Conservation (phyloP, 64 coral and sea anemone species). For the Pachyseris speciosa region DNA sequence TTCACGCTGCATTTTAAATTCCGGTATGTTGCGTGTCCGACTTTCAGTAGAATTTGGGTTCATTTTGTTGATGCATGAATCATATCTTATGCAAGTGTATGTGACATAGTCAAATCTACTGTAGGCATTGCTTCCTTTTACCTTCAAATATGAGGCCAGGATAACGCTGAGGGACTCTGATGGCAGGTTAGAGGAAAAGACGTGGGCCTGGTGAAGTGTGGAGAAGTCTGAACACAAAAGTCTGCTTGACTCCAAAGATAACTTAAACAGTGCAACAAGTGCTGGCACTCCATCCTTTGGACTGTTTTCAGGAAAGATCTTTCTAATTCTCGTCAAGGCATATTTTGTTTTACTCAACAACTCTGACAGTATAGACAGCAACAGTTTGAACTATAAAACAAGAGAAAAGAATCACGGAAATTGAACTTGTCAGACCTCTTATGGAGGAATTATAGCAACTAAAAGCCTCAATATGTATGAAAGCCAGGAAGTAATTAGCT, state of each 20-base stretch:
- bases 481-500: too few relatives aligned
- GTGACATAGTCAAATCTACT: too few relatives aligned
- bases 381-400: conserved; percentile 67
- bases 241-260: conserved; percentile 58
- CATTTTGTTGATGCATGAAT: too few relatives aligned
- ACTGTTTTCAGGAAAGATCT: conserved; percentile 73
- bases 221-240: conserved; percentile 53
- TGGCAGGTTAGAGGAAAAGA: conserved; percentile 37
- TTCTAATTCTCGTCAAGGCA: conserved; percentile 71
- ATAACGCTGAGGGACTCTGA: conserved; percentile 14
- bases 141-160: conserved; percentile 64
- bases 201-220: conserved; percentile 26
- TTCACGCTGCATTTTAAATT: too few relatives aligned
- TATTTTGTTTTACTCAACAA: conserved; percentile 69
- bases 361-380: conserved; percentile 52
- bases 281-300: conserved; percentile 63
- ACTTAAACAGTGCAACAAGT: conserved; percentile 69
- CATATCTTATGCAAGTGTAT: too few relatives aligned
- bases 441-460: neutral
- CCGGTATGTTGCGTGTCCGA: too few relatives aligned
- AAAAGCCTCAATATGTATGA: too few relatives aligned
- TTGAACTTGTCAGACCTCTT: neutral
- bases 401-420: neutral
- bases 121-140: neutral
- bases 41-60: too few relatives aligned